Evolutionary conservation across 2,113 vertebrate genomes (phyloP), one percentile per base, ranked within the genome.

Genomic region (Bostrychus sinensis): DNA sequence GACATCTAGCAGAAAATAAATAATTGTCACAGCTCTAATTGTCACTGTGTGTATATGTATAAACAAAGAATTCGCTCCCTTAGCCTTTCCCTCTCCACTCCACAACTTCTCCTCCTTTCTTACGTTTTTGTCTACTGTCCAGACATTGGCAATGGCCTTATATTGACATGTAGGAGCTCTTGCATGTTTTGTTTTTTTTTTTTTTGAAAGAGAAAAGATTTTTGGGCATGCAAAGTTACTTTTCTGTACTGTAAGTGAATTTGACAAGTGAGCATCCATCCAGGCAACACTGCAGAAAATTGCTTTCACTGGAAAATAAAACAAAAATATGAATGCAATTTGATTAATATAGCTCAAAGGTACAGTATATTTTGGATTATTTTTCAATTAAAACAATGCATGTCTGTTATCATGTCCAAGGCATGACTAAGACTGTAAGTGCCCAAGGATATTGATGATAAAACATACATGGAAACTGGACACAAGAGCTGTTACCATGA

Each of bases 91-190:
- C 34, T 48, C 53, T 39, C 12, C 4, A 8, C 10, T 55, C 53
- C 48, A 25, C 2, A 14, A n/a, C n/a, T n/a, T n/a, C n/a, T n/a
- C n/a, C n/a, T 71, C 36, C 41, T 76, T 37, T 58, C 65, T 63
- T 39, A 28, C 48, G 28, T 54, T 62, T 78, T 73, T 74, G 65
- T 84, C 26, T 61, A 4, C 32, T 25, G 42, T 19, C 37, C 69
- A 68, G 65, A 72, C 75, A 42, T 64, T 73, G 39, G 34, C 58
- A 71, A 81, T 67, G 71, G 73, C 46, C 63, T 76, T 65, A 67
- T 56, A 12, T n/a, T 64, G 64, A 78, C 63, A 65, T 34, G 6
- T 53, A 62, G 23, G 62, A 60, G 39, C 62, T 60, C 71, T 71
- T 28, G 59, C 34, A 63, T 64, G 12, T 13, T 32, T 48, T 28